A percentile compares a stretch with the other conserved stretches of the same genome.
phyloP scores from a whole-genome alignment of 2,888 invertebrate genomes.

The Cheilosia vernalis region DNA sequence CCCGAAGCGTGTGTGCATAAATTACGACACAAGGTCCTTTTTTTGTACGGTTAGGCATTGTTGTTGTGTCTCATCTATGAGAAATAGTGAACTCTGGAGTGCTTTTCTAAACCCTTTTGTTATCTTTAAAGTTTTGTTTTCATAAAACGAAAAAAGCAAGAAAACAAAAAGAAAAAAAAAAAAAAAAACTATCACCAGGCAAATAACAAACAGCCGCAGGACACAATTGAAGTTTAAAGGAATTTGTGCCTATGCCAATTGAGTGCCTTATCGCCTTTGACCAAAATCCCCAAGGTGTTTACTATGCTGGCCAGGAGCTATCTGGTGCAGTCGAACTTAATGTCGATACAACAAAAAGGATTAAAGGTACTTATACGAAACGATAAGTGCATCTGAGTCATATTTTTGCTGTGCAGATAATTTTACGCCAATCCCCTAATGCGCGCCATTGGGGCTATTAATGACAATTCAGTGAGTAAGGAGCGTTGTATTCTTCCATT shows the following conservation, averaged over 20 bases:
- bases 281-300: slow-evolving; percentile 83
- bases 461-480: slow-evolving; percentile 14
- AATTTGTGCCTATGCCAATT: slow-evolving; percentile 81
- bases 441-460: slow-evolving; percentile 43
- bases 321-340: slow-evolving; percentile 83
- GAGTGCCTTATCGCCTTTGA: slow-evolving; percentile 84
- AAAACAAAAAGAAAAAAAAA: slow-evolving; percentile 1
- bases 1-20: slow-evolving; percentile 64
- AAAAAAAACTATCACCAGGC: background rate
- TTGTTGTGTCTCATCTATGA: slow-evolving; percentile 67
- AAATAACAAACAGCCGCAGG: slow-evolving; percentile 44
- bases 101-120: slow-evolving; percentile 44
- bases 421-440: slow-evolving; percentile 29
- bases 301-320: slow-evolving; percentile 83
- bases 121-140: slow-evolving; percentile 11
- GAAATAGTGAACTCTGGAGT: slow-evolving; percentile 69
- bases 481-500: slow-evolving; percentile 29
- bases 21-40: slow-evolving; percentile 60
- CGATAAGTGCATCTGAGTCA: slow-evolving; percentile 33
- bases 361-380: slow-evolving; percentile 79
- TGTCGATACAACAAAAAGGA: slow-evolving; percentile 82
- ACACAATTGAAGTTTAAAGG: slow-evolving; percentile 60
- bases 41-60: slow-evolving; percentile 47
- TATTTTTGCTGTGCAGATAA: slow-evolving; percentile 8
- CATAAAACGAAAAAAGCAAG: background rate